phyloP scores from a whole-genome alignment of 2,888 invertebrate species.

The Andrena chrysosceles region DNA sequence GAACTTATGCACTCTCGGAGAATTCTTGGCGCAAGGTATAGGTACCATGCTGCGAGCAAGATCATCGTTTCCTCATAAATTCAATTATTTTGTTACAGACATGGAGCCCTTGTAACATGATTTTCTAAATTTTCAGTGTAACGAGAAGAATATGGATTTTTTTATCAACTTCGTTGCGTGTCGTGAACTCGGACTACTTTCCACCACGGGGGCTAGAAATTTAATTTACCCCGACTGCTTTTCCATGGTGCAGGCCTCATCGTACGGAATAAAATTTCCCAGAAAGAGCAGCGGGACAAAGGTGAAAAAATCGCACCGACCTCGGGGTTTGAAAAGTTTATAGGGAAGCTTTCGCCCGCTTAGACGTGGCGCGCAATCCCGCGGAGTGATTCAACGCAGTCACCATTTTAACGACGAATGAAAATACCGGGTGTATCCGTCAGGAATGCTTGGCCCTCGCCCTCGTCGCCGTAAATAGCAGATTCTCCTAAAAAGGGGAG shows the following conservation, averaged over 20 bases:
- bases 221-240: conserved; percentile 25
- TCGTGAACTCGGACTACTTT: background rate
- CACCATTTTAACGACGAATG: conserved; percentile 57
- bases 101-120: too few species aligned
- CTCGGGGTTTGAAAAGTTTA: conserved; percentile 32
- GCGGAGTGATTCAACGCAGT: conserved; percentile 48
- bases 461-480: conserved; percentile 62
- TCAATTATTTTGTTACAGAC: background rate
- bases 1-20: conserved; percentile 1
- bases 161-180: background rate
- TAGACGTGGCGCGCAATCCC: conserved; percentile 26
- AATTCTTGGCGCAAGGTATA: background rate
- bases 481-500: conserved; percentile 51
- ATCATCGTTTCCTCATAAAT: background rate
- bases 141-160: too few species aligned
- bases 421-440: conserved; percentile 65
- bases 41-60: background rate
- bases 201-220: conserved; percentile 4
- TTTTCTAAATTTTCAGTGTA: too few species aligned
- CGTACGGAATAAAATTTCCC: conserved; percentile 25
- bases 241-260: background rate
- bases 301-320: conserved; percentile 7
- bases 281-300: background rate
- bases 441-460: conserved; percentile 52
- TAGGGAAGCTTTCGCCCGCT: conserved; percentile 24